Evolutionary conservation across 2,888 invertebrate genomes (phyloP), one percentile per base, ranked within the genome.

Genomic region (Thereva unica): DNA sequence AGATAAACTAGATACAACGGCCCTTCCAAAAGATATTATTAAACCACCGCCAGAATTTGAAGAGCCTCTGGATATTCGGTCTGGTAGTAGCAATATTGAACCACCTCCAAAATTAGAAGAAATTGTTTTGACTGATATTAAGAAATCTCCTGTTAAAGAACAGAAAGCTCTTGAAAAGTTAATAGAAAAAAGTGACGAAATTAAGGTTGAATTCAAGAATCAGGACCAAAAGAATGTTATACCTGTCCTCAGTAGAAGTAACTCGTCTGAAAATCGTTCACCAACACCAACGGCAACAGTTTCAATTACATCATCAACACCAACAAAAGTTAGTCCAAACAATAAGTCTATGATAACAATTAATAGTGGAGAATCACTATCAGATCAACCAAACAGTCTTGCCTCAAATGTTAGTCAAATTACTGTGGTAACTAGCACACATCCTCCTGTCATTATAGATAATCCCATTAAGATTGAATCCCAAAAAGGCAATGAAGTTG

Each of bases 371-470:
- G 78, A 83, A 3, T 84, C 67, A 67, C 76, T 82, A 73, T 84
- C 85, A 52, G 85, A 87, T 75, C 81, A 84, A 68, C 87, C 87
- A n/a, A 91, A 91, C 80, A 90, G 90, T 74, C 82, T 91, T 72
- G 88, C 88, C 1, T 86, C 89, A 44, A 78, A 82, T 64, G 87
- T 90, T 57, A 91, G 89, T 65, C 89, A 89, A 75, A 90, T 92
- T 67, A 92, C 92, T 1, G 92, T 93, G 42, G 92, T 93, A 59
- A 90, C 90, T 10, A 92, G 91, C 56, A 84, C 82, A 7, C 93
- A 93, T 80, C 93, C 92, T 66, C 92, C 92, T 3, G 88, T 90
- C 7, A 82, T 92, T 53, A 86, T 87, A 69, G 89, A 89, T 71
- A 88, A 85, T 71, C 80, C 82, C 5, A 82, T 83, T 42, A 73